phyloP scores from a whole-genome alignment of 2,888 invertebrate genomes.

The Latrodectus hesperus region DNA sequence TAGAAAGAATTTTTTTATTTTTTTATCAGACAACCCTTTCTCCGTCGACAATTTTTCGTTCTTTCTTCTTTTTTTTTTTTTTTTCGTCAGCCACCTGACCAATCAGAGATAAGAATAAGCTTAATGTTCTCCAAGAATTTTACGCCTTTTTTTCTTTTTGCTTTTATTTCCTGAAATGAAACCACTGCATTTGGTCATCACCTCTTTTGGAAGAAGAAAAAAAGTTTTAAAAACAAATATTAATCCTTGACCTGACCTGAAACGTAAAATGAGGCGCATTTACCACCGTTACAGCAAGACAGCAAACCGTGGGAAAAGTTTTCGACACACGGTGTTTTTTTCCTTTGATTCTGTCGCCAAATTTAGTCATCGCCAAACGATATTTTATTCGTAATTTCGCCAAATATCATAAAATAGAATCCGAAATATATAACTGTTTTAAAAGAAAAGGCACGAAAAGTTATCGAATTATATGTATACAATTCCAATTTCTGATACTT shows the following conservation, averaged over 20 bases:
- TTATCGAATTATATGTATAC: too few relatives aligned
- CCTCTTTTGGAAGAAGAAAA: not conserved
- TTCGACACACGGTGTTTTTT: not conserved
- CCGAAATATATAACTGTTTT: too few relatives aligned
- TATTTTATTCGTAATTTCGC: not conserved
- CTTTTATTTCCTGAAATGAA: not conserved
- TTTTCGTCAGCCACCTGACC: slow-evolving; percentile 59
- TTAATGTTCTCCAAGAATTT: not conserved
- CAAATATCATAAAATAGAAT: too few relatives aligned
- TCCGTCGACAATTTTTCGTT: not conserved
- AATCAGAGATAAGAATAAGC: slow-evolving; percentile 38
- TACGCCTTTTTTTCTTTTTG: not conserved
- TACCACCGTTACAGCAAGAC: slow-evolving; percentile 17
- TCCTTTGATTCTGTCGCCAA: not conserved
- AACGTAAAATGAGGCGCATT: slow-evolving; percentile 23
- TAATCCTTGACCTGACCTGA: slow-evolving; percentile 51
- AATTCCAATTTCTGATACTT: too few relatives aligned
- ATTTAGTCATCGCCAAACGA: not conserved
- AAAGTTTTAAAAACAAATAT: not conserved
- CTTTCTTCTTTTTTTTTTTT: not conserved
- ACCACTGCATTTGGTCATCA: slow-evolving; percentile 23
- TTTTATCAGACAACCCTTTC: not conserved
- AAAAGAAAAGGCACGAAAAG: too few relatives aligned
- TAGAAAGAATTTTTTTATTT: not conserved
- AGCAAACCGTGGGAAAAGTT: slow-evolving; percentile 40